These are phyloP conservation scores for Tolmerus cingulatus DNA, from an alignment of 2,888 invertebrate genomes.

Conservation along the genomic window DNA sequence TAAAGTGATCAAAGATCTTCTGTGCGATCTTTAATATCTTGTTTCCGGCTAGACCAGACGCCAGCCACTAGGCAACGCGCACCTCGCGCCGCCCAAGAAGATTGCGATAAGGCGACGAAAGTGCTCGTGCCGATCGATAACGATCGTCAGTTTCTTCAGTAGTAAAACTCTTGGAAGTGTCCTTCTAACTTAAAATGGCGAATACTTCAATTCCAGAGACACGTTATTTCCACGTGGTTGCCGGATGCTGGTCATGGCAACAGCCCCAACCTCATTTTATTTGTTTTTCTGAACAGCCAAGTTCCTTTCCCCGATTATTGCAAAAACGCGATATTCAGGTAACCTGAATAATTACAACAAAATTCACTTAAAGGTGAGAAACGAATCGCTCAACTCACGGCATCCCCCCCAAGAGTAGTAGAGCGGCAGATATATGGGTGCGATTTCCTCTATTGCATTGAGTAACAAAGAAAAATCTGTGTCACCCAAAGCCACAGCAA, in stretches of 20 bases:
- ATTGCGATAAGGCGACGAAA: neutral
- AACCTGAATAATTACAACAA: neutral
- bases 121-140: neutral
- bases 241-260: neutral
- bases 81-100: neutral
- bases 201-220: neutral
- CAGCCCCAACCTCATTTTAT: neutral
- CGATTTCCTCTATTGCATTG: neutral
- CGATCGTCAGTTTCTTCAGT: neutral
- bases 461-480: constrained; percentile 1
- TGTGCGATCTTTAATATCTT: neutral
- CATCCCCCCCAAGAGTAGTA: neutral
- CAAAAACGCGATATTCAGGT: neutral
- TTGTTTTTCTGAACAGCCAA: neutral
- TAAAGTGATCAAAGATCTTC: neutral
- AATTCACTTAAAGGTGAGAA: neutral
- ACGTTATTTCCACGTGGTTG: neutral
- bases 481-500: constrained; percentile 7
- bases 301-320: neutral
- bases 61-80: neutral
- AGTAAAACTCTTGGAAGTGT: neutral
- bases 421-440: neutral
- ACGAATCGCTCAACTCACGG: neutral
- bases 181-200: neutral
- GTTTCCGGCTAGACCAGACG: neutral